A percentile compares a stretch with the other conserved stretches of the same genome.
phyloP scores from a whole-genome alignment of 2,113 vertebrate species.

The Tor tambroides region DNA sequence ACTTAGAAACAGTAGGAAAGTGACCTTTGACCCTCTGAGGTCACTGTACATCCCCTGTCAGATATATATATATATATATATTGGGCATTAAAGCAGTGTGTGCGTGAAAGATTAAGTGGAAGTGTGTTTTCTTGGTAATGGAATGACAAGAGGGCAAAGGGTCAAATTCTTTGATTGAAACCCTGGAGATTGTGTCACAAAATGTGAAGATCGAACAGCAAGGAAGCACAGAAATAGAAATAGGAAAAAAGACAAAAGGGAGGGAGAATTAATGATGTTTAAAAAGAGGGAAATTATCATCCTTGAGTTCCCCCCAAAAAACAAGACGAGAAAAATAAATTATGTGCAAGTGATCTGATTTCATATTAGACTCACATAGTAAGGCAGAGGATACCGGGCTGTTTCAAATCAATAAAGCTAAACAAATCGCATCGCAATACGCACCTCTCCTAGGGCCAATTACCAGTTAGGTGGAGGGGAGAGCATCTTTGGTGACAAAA shows the following conservation, averaged over 20 bases:
- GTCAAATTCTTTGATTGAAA: slow-evolving; percentile 29
- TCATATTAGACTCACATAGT: not conserved
- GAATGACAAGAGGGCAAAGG: slow-evolving; percentile 14
- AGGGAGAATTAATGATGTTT: slow-evolving; percentile 67
- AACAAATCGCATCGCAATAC: slow-evolving; percentile 27
- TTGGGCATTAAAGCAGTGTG: not conserved
- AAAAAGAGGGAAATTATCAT: slow-evolving; percentile 64
- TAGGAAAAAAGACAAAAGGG: slow-evolving; percentile 6
- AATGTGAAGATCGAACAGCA: not conserved
- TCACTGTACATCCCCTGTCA: slow-evolving; percentile 27
- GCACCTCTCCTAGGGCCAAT: slow-evolving; percentile 37
- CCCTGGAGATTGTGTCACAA: slow-evolving; percentile 17
- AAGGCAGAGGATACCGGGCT: slow-evolving; percentile 7
- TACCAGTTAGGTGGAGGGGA: slow-evolving; percentile 14
- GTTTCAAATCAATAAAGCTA: slow-evolving; percentile 30
- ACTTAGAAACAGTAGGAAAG: not conserved
- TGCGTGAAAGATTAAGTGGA: slow-evolving; percentile 6
- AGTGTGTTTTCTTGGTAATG: slow-evolving; percentile 3
- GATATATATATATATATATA: slow-evolving; percentile 11
- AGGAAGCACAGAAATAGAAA: not conserved
- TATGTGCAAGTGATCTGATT: not conserved
- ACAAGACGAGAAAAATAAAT: not conserved
- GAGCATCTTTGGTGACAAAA: not conserved
- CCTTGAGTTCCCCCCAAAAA: not conserved
- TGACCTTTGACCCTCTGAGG: slow-evolving; percentile 22